Base-by-base conservation (phyloP, 2,888 invertebrate species). In the Taphrorychus bicolor region DNA sequence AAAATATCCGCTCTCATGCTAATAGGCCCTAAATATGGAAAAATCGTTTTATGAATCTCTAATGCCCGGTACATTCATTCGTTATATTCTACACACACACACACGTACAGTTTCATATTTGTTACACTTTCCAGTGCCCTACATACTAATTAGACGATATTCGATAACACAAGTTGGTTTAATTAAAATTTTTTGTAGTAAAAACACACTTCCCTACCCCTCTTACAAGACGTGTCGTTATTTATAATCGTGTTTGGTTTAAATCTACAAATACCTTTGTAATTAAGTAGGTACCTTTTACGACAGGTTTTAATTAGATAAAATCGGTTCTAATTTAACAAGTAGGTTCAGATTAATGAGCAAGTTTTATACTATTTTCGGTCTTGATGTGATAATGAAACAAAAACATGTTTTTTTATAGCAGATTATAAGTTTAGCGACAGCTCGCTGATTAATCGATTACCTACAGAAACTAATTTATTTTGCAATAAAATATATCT, bases 31-130 rank as follows among this genome's bases (percentile, higher is more conserved):
- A 17, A 16, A 45, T 45, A 45, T 45, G 45, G 45, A 45, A 45
- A 45, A 45, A 45, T 45, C 45, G 17, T 45, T 45, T 14, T 17
- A 45, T 45, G 45, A 45, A 45, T 45, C 17, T 45, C 45, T 45
- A 45, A 45, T 45, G 45, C 14, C 17, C 45, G 45, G 17, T n/a
- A 45, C 14, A 16, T 45, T 7, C 17, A 45, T 45, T 45, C 45
- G 17, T 45, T 45, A 3, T 32, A 32, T 32, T 32, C 32, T 11
- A 32, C 32, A 32, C 32, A 3, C 32, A 32, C 11, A 32, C 11
- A 11, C 9, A 32, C 32, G n/a, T n/a, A n/a, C n/a, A n/a, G n/a
- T n/a, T n/a, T n/a, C n/a, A n/a, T n/a, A n/a, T n/a, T 32, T 32
- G 32, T 9, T 32, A 32, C 32, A 32, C 32, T 32, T 32, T 11